These are phyloP conservation scores for Ethmia dodecea DNA, from an alignment of 2,888 invertebrate species.

Conservation along the genomic window DNA sequence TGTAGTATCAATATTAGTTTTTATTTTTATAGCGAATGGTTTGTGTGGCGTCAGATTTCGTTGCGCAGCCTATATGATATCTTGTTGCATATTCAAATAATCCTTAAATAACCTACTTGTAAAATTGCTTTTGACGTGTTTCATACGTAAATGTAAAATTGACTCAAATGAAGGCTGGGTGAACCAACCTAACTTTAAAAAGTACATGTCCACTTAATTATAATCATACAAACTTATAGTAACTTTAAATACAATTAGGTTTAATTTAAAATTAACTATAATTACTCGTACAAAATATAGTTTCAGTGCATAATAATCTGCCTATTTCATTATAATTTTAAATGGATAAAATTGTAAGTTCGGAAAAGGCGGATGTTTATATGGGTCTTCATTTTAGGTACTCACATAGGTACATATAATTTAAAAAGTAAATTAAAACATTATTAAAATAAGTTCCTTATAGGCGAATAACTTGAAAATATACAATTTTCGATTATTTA, in stretches of 20 bases:
- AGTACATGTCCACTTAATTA: constrained; percentile 36
- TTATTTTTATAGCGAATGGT: no score
- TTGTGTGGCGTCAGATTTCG: no score
- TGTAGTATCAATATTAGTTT: no score
- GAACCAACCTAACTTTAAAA: constrained; percentile 27
- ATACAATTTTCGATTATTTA: constrained; percentile 16
- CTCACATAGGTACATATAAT: no score
- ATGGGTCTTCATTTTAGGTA: constrained; percentile 20
- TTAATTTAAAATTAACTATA: constrained; percentile 55
- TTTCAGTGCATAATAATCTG: constrained; percentile 50
- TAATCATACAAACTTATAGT: constrained; percentile 58
- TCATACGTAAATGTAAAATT: constrained; percentile 54
- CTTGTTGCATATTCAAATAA: constrained; percentile 36
- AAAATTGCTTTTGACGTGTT: constrained; percentile 58
- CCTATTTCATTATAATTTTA: constrained; percentile 21
- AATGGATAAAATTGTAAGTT: constrained; percentile 26
- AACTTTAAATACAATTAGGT: constrained; percentile 44
- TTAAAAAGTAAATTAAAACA: constrained; percentile 4
- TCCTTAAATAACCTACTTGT: constrained; percentile 46
- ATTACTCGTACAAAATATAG: constrained; percentile 61
- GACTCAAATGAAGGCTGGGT: constrained; percentile 50
- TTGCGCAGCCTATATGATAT: no score
- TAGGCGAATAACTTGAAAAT: constrained; percentile 22
- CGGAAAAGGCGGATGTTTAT: constrained; percentile 29
- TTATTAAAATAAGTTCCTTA: constrained; percentile 6